Evolutionary conservation across 64 coral and sea anemone genomes (phyloP).

Genomic region (Stylophora pistillata): DNA sequence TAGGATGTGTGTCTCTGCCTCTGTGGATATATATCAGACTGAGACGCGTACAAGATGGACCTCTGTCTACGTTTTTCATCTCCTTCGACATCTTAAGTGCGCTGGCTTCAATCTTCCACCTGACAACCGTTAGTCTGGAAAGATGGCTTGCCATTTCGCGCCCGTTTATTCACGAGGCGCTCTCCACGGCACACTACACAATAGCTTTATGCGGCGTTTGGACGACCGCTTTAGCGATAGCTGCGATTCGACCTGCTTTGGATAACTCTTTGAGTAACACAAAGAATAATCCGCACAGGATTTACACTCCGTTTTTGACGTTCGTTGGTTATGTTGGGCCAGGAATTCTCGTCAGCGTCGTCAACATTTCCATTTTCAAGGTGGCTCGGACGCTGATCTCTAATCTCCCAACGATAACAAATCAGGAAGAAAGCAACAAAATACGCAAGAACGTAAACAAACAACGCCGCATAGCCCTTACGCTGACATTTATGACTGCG

Average conservation of each 20-base stretch:
- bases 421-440: background rate
- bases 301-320: conserved; percentile 36
- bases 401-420: background rate
- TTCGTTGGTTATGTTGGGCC: conserved; percentile 37
- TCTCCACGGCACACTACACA: conserved; percentile 31
- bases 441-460: conserved; percentile 38
- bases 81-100: conserved; percentile 70
- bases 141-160: conserved; percentile 57
- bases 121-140: conserved; percentile 53
- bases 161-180: conserved; percentile 50
- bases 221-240: conserved; percentile 21
- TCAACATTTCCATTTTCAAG: conserved; percentile 60
- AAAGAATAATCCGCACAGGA: background rate
- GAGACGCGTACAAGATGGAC: background rate
- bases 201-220: conserved; percentile 28
- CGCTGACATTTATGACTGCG: conserved; percentile 37
- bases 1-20: conserved; percentile 41
- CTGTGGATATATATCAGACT: conserved; percentile 37
- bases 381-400: conserved; percentile 47
- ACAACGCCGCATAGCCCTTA: conserved; percentile 47
- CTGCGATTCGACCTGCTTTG: conserved; percentile 26
- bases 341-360: conserved; percentile 41
- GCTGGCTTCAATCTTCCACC: conserved; percentile 64
- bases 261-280: background rate
- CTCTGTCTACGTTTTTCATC: conserved; percentile 23